Evolutionary conservation across 2,797 vertebrate genomes (phyloP), one percentile per base, ranked within the genome.

Genomic region (Enteromius anoplus): DNA sequence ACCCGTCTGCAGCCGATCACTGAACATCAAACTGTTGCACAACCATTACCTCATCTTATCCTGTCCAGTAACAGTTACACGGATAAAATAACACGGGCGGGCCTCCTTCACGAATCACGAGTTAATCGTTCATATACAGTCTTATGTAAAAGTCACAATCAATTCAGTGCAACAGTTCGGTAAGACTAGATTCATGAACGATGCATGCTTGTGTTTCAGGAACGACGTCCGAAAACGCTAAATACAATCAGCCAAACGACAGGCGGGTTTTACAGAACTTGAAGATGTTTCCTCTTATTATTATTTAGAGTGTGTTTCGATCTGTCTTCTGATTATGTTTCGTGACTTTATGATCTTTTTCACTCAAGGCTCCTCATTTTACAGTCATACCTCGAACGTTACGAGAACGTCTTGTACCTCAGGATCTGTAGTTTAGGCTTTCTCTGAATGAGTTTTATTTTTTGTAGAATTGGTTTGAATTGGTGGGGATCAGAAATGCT

Each of bases 181-280:
- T 32, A 76, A 65, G 58, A 55, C 53, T 17, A 23, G 68, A 75
- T 53, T 23, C 12, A 40, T 32, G 65, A 12, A 82, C 9, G 34
- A 6, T n/a, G 12, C 88, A 45, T 78, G 88, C 81, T 58, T 4
- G 69, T 84, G 91, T 89, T 77, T 77, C 58, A 21, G 0, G 37
- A 65, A 51, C 26, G 64, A 82, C 32, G 70, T 62, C 60, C 23
- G 26, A 70, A 81, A 88, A 93, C 91, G 93, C 94, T 94, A 91
- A 92, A 94, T 90, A 94, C 94, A 94, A 93, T 94, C 93, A 94
- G 94, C 93, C 94, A 93, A 94, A 94, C 89, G 91, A 88, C 89
- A 92, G 94, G 93, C 93, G 91, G 93, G 93, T 87, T 88, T 91
- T 92, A 92, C 91, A 92, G 91, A 94, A 95, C 94, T 94, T 94